A percentile compares a stretch with the other conserved stretches of the same genome.
phyloP scores from a whole-genome alignment of 2,888 invertebrate genomes.

The Liopterus haemorrhoidalis region DNA sequence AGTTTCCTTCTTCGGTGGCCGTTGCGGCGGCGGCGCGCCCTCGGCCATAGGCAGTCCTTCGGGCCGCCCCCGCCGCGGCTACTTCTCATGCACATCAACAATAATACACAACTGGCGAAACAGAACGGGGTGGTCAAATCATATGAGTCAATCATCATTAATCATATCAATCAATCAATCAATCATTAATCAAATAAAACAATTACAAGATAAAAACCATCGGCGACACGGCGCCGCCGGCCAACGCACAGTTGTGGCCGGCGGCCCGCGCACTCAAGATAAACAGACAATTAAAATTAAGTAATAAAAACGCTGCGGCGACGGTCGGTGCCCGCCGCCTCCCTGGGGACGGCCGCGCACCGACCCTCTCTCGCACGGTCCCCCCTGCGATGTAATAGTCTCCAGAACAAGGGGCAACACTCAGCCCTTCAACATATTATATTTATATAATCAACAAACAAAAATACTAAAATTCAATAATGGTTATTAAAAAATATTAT shows the following conservation, averaged over 20 bases:
- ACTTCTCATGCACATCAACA: slow-evolving; percentile 38
- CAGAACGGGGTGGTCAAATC: no score
- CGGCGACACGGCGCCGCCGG: no score
- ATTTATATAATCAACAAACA: slow-evolving; percentile 24
- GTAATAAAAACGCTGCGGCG: no score
- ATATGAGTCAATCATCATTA: no score
- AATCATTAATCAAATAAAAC: no score
- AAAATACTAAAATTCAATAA: slow-evolving; percentile 20
- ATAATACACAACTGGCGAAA: no score
- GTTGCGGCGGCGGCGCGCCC: slow-evolving; percentile 35
- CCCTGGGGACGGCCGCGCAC: slow-evolving; percentile 14
- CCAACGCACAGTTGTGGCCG: no score
- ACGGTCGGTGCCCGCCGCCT: no score
- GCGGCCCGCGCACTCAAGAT: no score
- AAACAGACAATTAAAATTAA: no score
- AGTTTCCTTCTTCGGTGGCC: slow-evolving; percentile 30
- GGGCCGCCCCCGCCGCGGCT: slow-evolving; percentile 42
- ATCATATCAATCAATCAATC: no score
- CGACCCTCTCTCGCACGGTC: slow-evolving; percentile 35
- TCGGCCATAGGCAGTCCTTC: slow-evolving; percentile 39
- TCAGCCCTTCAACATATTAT: slow-evolving; percentile 23
- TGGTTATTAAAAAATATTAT: slow-evolving; percentile 31
- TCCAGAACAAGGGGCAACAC: slow-evolving; percentile 41
- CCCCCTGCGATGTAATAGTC: slow-evolving; percentile 42
- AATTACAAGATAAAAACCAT: no score